Base-by-base conservation (phyloP, 1,140 invertebrate species). In the Danaus plexippus region DNA sequence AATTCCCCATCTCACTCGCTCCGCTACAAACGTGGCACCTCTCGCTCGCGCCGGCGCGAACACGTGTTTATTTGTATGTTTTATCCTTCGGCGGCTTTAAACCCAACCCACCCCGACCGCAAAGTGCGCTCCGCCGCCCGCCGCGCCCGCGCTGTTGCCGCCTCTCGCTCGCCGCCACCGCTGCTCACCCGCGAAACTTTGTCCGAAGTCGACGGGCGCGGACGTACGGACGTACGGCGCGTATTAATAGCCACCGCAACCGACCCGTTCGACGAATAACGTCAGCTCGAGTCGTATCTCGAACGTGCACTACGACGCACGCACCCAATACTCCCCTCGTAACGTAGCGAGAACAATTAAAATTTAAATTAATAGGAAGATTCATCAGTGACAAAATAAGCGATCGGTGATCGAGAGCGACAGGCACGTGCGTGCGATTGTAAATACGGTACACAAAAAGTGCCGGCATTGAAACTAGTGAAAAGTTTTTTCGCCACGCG, bases 51-150 rank as follows among this genome's bases (percentile, higher is more conserved):
- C 87, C 77, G 81, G 84, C 84, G 84, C 82, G 85, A 87, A 88
- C 87, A 87, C 87, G 83, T 88, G 87, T 88, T 88, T 88, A 88
- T 87, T 88, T 88, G 87, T 88, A 87, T 87, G 87, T 88, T 88
- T 88, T 88, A 88, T 87, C 87, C 87, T 87, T 88, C 85, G 83
- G 87, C 84, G 87, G 87, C 85, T 87, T 87, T 86, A 88, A 88
- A 87, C 87, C 87, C 87, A 86, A 85, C 87, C 87, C 87, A 85
- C 87, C 73, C 79, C 69, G 75, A 87, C 87, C 87, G 85, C 87
- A 87, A 81, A 86, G 79, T 80, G 78, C 76, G 79, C 78, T 75
- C 84, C 82, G 72, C 75, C 84, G 72, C 81, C 73, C 78, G 73
- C 71, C 75, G 75, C 78, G 73, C 77, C 77, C 77, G 79, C 80